phyloP scores from a whole-genome alignment of 1,140 invertebrate genomes.

The Leptinotarsa defecta region DNA sequence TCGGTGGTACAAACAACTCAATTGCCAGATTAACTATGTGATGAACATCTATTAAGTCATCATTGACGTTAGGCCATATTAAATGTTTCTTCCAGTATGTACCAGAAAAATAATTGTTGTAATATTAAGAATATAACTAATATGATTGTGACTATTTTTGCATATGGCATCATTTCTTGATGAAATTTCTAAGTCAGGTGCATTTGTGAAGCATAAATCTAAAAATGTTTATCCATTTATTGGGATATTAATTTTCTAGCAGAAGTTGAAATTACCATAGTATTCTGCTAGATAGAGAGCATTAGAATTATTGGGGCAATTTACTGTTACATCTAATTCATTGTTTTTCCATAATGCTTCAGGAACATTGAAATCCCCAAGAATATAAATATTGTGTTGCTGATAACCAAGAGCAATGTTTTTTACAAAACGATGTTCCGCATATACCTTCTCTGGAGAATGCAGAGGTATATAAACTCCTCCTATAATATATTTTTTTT shows the following conservation, averaged over 20 bases:
- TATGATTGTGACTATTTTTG: slow-evolving; percentile 6
- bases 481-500: neutral
- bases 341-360: slow-evolving; percentile 9
- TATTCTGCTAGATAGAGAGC: slow-evolving; percentile 8
- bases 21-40: too few species aligned
- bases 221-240: neutral
- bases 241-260: neutral
- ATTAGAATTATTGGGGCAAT: neutral
- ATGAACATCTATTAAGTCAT: too few species aligned
- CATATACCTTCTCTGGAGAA: slow-evolving; percentile 3
- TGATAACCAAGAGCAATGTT: slow-evolving; percentile 4
- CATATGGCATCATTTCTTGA: neutral
- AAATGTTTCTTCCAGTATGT: too few species aligned
- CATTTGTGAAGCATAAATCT: neutral
- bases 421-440: neutral
- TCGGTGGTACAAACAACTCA: too few species aligned
- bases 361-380: slow-evolving; percentile 14
- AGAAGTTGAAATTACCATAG: slow-evolving; percentile 7
- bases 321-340: slow-evolving; percentile 9
- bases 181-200: neutral
- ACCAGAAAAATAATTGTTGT: too few species aligned
- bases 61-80: too few species aligned
- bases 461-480: slow-evolving; percentile 7
- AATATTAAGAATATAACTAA: slow-evolving; percentile 10
- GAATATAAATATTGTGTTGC: slow-evolving; percentile 11